phyloP scores from a whole-genome alignment of 1,140 invertebrate genomes.

The Diorhabda carinulata region DNA sequence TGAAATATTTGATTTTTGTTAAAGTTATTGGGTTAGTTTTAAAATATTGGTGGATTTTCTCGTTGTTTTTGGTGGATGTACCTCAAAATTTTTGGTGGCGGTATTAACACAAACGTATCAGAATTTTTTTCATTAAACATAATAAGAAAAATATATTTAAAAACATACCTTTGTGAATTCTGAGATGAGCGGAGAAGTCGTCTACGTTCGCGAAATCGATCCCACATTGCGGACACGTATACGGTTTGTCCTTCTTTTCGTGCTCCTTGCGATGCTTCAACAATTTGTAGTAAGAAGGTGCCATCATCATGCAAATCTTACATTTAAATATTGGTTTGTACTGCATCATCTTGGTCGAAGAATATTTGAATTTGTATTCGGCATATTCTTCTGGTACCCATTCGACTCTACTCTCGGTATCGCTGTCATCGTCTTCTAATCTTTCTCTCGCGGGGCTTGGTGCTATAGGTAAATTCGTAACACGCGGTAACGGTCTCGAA shows the following conservation, averaged over 20 bases:
- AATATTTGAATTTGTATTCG: conserved; percentile 32
- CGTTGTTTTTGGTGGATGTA: too few species aligned
- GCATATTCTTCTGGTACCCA: conserved; percentile 34
- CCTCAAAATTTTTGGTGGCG: too few species aligned
- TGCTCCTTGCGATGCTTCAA: conserved; percentile 30
- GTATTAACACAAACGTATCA: too few species aligned
- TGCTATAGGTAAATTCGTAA: neutral
- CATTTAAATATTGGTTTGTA: conserved; percentile 27
- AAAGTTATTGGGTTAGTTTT: too few species aligned
- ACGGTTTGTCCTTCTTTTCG: conserved; percentile 24
- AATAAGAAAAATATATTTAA: too few species aligned
- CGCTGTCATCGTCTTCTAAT: conserved; percentile 16
- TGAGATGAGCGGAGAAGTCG: conserved; percentile 32
- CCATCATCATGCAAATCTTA: conserved; percentile 31
- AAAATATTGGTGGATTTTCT: too few species aligned
- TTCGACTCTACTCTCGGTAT: conserved; percentile 26
- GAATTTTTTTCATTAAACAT: too few species aligned
- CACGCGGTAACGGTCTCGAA: neutral
- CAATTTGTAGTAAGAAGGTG: conserved; percentile 31
- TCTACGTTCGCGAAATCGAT: conserved; percentile 29
- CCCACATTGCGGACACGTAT: conserved; percentile 31
- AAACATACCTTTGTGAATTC: conserved; percentile 33
- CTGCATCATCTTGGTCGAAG: conserved; percentile 21
- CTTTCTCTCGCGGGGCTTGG: conserved; percentile 3
- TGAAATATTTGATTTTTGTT: too few species aligned